Conservation (phyloP, 2,797 vertebrate genomes). For the Novumbra hubbsi region DNA sequence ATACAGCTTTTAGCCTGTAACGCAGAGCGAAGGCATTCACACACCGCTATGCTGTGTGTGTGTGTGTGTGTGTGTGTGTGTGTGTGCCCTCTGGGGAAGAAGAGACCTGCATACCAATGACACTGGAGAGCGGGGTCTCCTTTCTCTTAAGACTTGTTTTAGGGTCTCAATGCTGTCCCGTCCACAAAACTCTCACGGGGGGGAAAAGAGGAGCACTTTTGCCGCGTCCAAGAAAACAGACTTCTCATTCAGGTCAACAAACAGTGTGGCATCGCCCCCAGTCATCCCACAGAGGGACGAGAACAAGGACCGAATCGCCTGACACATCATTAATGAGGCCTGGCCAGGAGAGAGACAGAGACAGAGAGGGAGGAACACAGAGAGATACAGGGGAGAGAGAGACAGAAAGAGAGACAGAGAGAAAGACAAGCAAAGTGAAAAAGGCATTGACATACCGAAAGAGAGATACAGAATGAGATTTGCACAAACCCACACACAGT, state of each 20-base stretch:
- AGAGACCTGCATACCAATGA: constrained; percentile 59
- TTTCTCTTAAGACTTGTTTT: constrained; percentile 37
- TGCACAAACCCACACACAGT: neutral
- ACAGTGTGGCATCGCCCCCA: constrained; percentile 52
- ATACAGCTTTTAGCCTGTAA: neutral
- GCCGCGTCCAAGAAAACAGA: constrained; percentile 62
- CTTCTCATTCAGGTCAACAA: constrained; percentile 69
- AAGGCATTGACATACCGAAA: constrained; percentile 25
- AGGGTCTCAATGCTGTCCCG: constrained; percentile 44
- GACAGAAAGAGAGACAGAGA: constrained; percentile 43
- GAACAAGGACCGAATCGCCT: constrained; percentile 62
- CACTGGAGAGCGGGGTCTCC: constrained; percentile 39
- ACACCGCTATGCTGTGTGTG: constrained; percentile 21
- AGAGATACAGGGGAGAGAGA: constrained; percentile 55
- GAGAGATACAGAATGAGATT: neutral
- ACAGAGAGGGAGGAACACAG: constrained; percentile 43
- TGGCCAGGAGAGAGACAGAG: constrained; percentile 30
- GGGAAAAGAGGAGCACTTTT: constrained; percentile 63
- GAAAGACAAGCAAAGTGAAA: constrained; percentile 19
- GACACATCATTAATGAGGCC: constrained; percentile 65
- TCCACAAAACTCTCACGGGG: constrained; percentile 63
- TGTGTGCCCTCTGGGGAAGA: constrained; percentile 48
- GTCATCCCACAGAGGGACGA: constrained; percentile 63
- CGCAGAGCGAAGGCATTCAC: neutral
- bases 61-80: constrained; percentile 43